Base-by-base conservation (phyloP, 1,140 invertebrate genomes). In the Drosophila sp. region DNA sequence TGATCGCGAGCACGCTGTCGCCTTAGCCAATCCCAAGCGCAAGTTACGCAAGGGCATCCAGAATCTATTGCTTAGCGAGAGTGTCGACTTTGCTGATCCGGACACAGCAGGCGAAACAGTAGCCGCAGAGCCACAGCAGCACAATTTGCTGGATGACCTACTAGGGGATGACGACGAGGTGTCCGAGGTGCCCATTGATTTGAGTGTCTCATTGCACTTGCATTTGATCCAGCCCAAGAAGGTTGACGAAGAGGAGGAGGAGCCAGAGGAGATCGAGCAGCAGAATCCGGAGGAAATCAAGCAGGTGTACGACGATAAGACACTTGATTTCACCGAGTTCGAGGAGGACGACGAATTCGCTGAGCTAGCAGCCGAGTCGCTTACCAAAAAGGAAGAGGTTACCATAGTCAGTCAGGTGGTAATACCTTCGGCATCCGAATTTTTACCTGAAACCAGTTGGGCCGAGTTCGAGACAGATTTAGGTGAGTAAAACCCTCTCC, bases 81-180 rank as follows among this genome's bases (percentile, higher is more conserved):
- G 94, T 75, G 95, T 96, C 41, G 93, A 94, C 54, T 91, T 93
- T 66, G 86, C 76, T 54, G 80, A 86, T 65, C 60, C 62, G 50
- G 91, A 92, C 11, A 82, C 81, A 50, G 92, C 92, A 79, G 66
- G 77, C 0, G n/a, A 77, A 0, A 81, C 80, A 11, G 17, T 17
- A 17, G 54, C 61, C 5, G 84, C 50, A 8, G 89, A 91, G 73
- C 77, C 86, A 66, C 79, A 93, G 47, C 95, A 92, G 60, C 96
- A 94, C 84, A 96, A 95, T 86, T 93, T 97, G 60, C 92, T 97
- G 17, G 96, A 97, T 86, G 95, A 96, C 77, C 95, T 96, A 75
- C 93, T 93, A 27, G 95, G 44, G 23, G 44, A 50, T 50, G 44
- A 94, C 79, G 93, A 95, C 73, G 93, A 95, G 54, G 27, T 70